A percentile compares a stretch with the other conserved stretches of the same genome.
Conservation (phyloP, 2,113 vertebrate species). For the Echinops telfairi region DNA sequence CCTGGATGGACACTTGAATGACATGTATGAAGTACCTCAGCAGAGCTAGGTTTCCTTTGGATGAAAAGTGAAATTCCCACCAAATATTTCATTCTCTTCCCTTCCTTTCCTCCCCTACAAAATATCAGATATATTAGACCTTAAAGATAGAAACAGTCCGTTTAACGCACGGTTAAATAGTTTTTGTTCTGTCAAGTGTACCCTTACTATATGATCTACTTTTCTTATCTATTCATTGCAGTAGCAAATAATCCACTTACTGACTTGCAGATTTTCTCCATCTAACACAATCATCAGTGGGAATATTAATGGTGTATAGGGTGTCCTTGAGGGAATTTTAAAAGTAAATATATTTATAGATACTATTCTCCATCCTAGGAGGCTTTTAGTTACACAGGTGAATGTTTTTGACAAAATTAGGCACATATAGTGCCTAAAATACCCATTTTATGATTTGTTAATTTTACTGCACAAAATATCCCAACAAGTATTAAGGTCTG, state of each 20-base stretch:
- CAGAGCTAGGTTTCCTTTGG: not conserved
- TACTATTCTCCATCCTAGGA: constrained; percentile 35
- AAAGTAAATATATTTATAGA: constrained; percentile 61
- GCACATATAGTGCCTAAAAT: constrained; percentile 21
- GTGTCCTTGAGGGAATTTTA: constrained; percentile 44
- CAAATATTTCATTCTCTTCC: constrained; percentile 72
- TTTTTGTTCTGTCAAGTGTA: constrained; percentile 53
- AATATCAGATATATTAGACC: constrained; percentile 14
- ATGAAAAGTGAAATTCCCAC: constrained; percentile 54
- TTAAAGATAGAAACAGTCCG: constrained; percentile 29
- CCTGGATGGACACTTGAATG: not conserved
- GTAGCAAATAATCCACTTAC: constrained; percentile 48
- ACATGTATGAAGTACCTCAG: not conserved
- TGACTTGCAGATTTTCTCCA: constrained; percentile 14
- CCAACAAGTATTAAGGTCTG: not conserved
- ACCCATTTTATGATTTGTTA: constrained; percentile 19
- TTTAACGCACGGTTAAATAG: constrained; percentile 39
- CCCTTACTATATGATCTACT: constrained; percentile 28
- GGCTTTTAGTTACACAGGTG: constrained; percentile 30
- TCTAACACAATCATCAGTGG: constrained; percentile 48
- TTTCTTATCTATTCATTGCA: constrained; percentile 17
- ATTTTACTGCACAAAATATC: constrained; percentile 34
- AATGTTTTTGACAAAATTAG: constrained; percentile 47
- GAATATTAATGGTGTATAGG: constrained; percentile 33
- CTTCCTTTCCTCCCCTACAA: constrained; percentile 1